Base-by-base conservation (phyloP, 1,140 invertebrate genomes). In the Pinna nobilis region DNA sequence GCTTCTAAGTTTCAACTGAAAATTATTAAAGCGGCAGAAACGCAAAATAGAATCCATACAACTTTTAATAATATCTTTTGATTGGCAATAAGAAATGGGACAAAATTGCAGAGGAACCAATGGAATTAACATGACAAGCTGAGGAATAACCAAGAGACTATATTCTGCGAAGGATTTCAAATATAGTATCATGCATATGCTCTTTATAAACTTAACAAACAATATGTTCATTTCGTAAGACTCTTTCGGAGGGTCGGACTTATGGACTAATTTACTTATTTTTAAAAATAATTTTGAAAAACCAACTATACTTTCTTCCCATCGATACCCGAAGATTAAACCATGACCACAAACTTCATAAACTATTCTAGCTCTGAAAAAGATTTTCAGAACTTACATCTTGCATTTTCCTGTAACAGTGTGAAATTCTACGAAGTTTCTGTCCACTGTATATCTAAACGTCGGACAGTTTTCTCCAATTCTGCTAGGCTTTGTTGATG, bases 371-470 rank as follows among this genome's bases (percentile, higher is more conserved):
- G 13, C 13, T 13, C 25, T 53, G 18, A 13, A 11, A 20, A 53
- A 20, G 3, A 20, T 47, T 15, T 5, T 47, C 15, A 20, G 20
- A 18, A 63, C 59, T 63, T 41, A 63, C 59, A 63, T 63, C 25
- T 63, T 63, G 25, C 59, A 63, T 32, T 41, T 44, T 25, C 59
- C 59, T 3, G 59, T 33, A 18, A 63, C 25, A 6, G 59, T 63
- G 39, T 63, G 59, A 35, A 63, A 63, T 32, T 63, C 59, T 11
- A 63, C 59, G 25, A 63, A 63, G 25, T 63, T 63, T 28, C 39
- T 63, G 23, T 63, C 59, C 32, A 63, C 59, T 6, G 59, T 63
- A 35, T 63, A 63, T n/a, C 59, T 33, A 44, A 37, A 63, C 28
- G 59, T 63, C 5, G 59, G 59, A 41, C 59, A 63, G 2, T 41